Base-by-base conservation (phyloP, 2,888 invertebrate genomes). In the Scaptomyza reducta region DNA sequence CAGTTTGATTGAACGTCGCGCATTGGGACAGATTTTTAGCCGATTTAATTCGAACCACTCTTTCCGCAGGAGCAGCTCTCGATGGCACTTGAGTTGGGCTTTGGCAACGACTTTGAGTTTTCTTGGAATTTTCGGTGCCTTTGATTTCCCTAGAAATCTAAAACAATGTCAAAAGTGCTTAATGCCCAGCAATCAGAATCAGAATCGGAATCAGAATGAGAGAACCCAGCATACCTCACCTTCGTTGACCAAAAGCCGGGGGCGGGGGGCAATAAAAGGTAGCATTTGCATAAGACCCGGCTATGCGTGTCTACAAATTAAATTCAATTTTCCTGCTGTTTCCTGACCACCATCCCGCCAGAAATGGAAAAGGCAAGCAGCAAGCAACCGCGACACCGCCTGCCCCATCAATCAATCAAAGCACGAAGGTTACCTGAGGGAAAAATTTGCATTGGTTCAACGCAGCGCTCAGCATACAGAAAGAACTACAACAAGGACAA, bases 371-470 rank as follows among this genome's bases (percentile, higher is more conserved):
- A 38, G 50, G 41, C 14, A 55, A 35, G 44, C 56, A 67, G 73
- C 70, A 77, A 74, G 54, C 69, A 66, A 60, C 60, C 77, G 66
- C 55, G 79, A 56, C 70, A 65, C 67, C 65, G 44, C 62, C 54
- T 45, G 45, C 63, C 86, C 86, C 86, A 85, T 85, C 84, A 86
- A 85, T 85, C 84, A 85, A 85, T 85, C 84, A 85, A 73, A 85
- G 86, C 86, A 77, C 77, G 77, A 85, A 87, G 75, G 88, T 85
- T 82, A 87, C 84, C 84, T 85, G 75, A 58, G 87, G 84, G 84
- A 87, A 67, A 85, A 85, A 85, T 85, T 85, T 85, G 75, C 84
- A 87, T 87, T 82, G 87, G 67, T 72, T 73, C 78, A 81, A 40
- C 86, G 77, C 86, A 86, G 83, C 64, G 83, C 60, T 59, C 25